Evolutionary conservation across 1,140 invertebrate species (phyloP), one percentile per base, ranked within the genome.

Genomic region (Musca domestica): DNA sequence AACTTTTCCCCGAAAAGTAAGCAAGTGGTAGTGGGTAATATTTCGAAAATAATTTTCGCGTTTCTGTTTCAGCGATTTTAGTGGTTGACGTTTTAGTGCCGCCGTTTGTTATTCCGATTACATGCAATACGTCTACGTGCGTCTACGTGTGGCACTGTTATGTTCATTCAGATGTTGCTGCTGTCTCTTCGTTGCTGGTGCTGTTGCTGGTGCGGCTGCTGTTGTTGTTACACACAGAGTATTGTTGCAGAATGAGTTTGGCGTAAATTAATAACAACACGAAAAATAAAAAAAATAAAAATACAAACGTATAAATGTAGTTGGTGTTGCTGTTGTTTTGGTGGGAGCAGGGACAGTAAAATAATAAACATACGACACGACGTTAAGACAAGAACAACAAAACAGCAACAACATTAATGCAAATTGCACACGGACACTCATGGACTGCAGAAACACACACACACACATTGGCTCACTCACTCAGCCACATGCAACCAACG

Each of bases 121-220:
- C 46, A 51, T 56, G 34, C 34, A 51, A 52, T 51, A 66, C 48
- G 64, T 68, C 61, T 63, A 63, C 49, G 67, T 61, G 68, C 64
- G 41, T 54, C 52, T 66, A 66, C 64, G 54, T 69, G 64, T 64
- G 64, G 51, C 17, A 30, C 51, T 48, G 64, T 69, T 69, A 25
- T 69, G 67, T 27, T 51, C n/a, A 17, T 25, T 51, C 47, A 51
- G 67, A 47, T 58, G 54, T 52, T 68, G 67, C 34, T 47, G 23
- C 64, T 25, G 51, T 30, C 34, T 41, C 34, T 41, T 41, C 7
- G 64, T 48, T 63, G 56, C 67, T 67, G 58, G 34, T 66, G 51
- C 30, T 58, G 15, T 30, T 63, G 51, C 20, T 49, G 41, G 34
- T 48, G 49, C 9, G 7, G 48, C 15, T 20, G 20, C 20, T 19